Evolutionary conservation across 2,888 invertebrate species (phyloP).

Genomic region (Pachliopta kotzebuea): DNA sequence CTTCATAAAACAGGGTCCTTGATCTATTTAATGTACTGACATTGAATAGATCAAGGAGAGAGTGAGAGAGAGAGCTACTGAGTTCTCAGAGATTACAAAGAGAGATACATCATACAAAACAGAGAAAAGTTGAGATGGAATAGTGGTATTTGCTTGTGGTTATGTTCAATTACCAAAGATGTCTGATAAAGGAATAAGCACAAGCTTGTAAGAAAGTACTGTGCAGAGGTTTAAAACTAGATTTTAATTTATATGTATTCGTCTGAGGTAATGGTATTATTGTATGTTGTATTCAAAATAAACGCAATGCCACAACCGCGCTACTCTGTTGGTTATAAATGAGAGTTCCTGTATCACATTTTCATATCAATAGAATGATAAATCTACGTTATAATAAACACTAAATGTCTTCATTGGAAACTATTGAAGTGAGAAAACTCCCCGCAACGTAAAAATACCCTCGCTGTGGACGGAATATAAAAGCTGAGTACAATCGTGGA

Average conservation of each 20-base stretch:
- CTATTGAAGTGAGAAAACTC: constrained; percentile 41
- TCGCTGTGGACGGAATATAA: constrained; percentile 39
- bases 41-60: no score
- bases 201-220: no score
- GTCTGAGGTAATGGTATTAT: background rate
- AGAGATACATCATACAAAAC: no score
- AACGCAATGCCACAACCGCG: background rate
- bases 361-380: constrained; percentile 32
- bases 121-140: no score
- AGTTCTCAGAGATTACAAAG: no score
- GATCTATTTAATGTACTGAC: no score
- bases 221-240: no score
- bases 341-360: constrained; percentile 13
- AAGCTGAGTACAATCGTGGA: constrained; percentile 45
- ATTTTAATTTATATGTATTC: background rate
- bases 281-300: background rate
- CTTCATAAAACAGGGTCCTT: no score
- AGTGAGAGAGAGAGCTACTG: no score
- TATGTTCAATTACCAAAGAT: no score
- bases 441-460: constrained; percentile 42
- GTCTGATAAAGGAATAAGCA: no score
- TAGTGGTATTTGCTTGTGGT: no score
- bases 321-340: background rate
- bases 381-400: constrained; percentile 29
- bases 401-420: constrained; percentile 34